Conservation (phyloP, 1,140 invertebrate species). For the Magallana ariakensis region DNA sequence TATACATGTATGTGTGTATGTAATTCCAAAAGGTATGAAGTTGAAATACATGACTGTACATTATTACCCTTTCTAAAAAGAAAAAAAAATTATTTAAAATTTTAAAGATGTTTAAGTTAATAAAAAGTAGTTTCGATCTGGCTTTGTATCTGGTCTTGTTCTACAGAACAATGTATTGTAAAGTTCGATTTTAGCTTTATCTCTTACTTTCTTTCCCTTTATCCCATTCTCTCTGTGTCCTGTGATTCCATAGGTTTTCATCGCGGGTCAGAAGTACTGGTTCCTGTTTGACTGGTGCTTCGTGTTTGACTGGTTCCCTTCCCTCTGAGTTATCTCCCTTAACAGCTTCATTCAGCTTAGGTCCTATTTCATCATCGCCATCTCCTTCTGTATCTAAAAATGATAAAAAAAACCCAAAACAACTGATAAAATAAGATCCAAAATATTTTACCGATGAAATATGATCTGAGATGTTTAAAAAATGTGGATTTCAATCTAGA, state of each 20-base stretch:
- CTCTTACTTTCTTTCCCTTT: conserved; percentile 55
- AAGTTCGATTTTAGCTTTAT: too few relatives aligned
- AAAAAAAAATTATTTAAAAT: too few relatives aligned
- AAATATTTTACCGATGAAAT: too few relatives aligned
- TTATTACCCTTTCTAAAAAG: not conserved
- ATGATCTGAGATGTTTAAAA: too few relatives aligned
- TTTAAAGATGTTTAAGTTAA: too few relatives aligned
- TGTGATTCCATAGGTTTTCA: not conserved
- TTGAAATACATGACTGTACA: too few relatives aligned
- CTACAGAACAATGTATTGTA: too few relatives aligned
- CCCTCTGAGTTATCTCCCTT: not conserved
- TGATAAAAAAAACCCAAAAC: too few relatives aligned
- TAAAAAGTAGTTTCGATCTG: too few relatives aligned
- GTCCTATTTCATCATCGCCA: conserved; percentile 27
- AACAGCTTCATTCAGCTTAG: conserved; percentile 27
- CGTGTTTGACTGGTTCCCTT: not conserved
- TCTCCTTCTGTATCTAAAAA: not conserved
- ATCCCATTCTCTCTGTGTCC: conserved; percentile 50
- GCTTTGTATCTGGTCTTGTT: not conserved
- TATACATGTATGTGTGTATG: too few relatives aligned
- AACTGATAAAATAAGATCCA: too few relatives aligned
- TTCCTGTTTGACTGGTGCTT: not conserved
- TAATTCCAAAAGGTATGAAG: not conserved
- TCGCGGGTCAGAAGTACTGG: conserved; percentile 43
- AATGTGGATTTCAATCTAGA: too few relatives aligned